These are phyloP conservation scores for Axis porcinus DNA, from an alignment of 2,113 vertebrate genomes.

Conservation along the genomic window DNA sequence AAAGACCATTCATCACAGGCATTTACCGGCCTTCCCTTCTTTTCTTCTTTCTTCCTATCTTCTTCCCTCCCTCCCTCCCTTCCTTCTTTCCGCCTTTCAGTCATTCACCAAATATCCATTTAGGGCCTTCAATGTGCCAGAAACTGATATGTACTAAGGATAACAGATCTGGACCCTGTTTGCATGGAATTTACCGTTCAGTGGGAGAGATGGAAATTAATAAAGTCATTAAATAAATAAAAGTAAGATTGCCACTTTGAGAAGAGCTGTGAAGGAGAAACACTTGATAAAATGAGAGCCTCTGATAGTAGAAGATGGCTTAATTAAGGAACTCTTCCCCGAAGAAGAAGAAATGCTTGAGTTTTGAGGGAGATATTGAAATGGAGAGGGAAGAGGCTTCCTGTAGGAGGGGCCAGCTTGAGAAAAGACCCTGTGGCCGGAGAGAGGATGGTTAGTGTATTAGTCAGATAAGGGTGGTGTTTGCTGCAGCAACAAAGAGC, in stretches of 20 bases:
- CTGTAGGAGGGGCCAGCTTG: background rate
- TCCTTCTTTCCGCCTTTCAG: background rate
- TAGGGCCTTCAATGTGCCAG: background rate
- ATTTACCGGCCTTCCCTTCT: background rate
- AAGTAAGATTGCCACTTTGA: conserved; percentile 47
- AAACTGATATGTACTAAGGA: background rate
- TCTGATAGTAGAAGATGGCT: conserved; percentile 29
- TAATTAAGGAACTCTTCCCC: conserved; percentile 34
- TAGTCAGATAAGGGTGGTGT: background rate
- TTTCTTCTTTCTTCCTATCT: fast-evolving
- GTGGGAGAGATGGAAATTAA: conserved; percentile 44
- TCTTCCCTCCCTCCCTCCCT: too few relatives aligned
- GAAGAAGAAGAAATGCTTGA: conserved; percentile 55
- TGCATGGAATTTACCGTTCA: background rate
- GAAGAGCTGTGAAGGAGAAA: conserved; percentile 36
- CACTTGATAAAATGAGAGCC: conserved; percentile 47
- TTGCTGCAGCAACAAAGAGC: background rate
- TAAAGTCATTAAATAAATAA: conserved; percentile 49
- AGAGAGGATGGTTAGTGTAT: background rate
- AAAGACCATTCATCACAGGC: background rate
- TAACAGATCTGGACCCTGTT: background rate
- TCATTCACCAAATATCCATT: background rate
- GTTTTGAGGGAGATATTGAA: conserved; percentile 1
- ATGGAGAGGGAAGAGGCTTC: background rate
- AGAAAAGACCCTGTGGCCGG: background rate